These are phyloP conservation scores for Brachionus plicatilis DNA, from an alignment of 1,140 invertebrate species.

Conservation along the genomic window DNA sequence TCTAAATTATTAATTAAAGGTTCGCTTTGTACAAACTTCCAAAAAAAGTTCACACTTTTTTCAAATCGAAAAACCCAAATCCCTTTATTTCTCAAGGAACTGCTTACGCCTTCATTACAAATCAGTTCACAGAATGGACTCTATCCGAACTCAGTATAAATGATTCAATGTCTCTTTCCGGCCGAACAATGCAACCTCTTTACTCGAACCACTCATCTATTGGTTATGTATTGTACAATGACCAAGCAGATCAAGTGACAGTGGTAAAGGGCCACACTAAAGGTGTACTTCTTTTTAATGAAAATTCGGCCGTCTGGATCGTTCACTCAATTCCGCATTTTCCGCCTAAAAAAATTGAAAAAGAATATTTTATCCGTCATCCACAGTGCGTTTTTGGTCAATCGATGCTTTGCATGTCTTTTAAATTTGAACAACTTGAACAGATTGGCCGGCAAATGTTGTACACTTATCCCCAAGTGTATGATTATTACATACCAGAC, in stretches of 20 bases:
- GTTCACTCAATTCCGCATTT: slow-evolving; percentile 33
- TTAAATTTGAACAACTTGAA: slow-evolving; percentile 33
- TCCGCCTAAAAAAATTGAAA: background rate
- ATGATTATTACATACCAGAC: slow-evolving; percentile 34
- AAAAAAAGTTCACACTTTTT: background rate
- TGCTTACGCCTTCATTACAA: background rate
- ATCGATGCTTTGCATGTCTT: slow-evolving; percentile 37
- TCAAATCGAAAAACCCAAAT: background rate
- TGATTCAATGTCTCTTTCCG: slow-evolving; percentile 12
- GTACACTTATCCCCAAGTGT: slow-evolving; percentile 13
- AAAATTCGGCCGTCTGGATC: slow-evolving; percentile 12
- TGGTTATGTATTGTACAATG: slow-evolving; percentile 38
- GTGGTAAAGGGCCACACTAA: slow-evolving; percentile 17
- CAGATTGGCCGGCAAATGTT: slow-evolving; percentile 12
- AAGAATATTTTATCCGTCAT: slow-evolving; percentile 1
- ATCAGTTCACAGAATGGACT: background rate
- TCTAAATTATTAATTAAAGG: background rate
- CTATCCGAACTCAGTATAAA: background rate
- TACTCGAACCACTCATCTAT: slow-evolving; percentile 3
- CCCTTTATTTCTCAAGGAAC: background rate
- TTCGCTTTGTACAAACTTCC: slow-evolving; percentile 39
- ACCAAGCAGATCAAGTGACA: slow-evolving; percentile 27
- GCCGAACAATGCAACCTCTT: background rate
- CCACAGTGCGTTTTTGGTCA: slow-evolving; percentile 39
- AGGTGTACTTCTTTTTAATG: slow-evolving; percentile 11